Evolutionary conservation across 53 echinoderm and acorn worm genomes (phyloP), one percentile per base, ranked within the genome.

Genomic region (Pentamera pediparva): DNA sequence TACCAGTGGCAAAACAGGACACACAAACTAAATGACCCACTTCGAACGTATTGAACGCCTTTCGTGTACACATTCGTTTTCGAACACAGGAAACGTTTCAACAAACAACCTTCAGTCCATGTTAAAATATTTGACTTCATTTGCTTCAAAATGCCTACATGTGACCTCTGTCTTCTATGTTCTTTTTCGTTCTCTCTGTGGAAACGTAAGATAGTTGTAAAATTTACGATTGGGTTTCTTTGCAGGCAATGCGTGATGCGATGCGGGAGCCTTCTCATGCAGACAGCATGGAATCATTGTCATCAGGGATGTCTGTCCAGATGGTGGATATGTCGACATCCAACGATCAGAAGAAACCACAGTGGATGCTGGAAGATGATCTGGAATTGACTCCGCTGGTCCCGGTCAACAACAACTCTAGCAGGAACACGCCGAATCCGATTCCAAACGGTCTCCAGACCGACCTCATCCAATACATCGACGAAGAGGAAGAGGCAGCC

Each of bases 241-340:
- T 82, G 39, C 78, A 91, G 72, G 87, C 87, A 11, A 76, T 95
- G 28, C 87, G 91, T 55, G 85, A 90, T 22, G 91, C 91, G 4
- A 91, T 95, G 85, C 84, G 82, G 38, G 91, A 91, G 38, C 85
- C 90, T 2, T 86, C 89, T 41, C 67, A 81, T 15, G 56, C 84
- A 10, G 93, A 93, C 70, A 89, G 89, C 35, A 93, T 93, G 89
- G 62, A 83, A 39, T 89, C 89, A n/a, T 50, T 93, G 35, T 89
- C 89, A 9, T 93, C 93, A 11, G 93, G 93, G 32, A 89, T 89
- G 64, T 93, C 93, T 12, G 81, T 78, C 1, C 83, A 80, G 18
- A 93, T 93, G 93, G 86, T 93, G 8, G 86, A 93, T 41, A 86
- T 93, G 93, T 76, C 81, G 13, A 17, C 62, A 37, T 61, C 85